Conservation (phyloP, 2,113 vertebrate species). For the Callaeas wilsoni region DNA sequence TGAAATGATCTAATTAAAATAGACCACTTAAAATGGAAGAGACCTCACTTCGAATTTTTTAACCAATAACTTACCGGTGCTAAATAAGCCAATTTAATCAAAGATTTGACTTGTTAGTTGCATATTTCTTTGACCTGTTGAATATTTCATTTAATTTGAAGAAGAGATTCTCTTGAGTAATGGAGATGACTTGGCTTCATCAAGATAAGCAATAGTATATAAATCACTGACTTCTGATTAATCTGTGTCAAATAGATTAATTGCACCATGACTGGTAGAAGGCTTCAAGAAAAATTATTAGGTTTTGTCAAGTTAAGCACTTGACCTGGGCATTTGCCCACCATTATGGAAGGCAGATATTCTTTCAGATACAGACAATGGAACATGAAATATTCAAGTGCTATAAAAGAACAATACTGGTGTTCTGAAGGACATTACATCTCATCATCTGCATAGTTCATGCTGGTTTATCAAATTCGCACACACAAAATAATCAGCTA, state of each 20-base stretch:
- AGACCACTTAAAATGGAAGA: neutral
- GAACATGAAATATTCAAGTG: neutral
- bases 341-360: neutral
- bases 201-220: neutral
- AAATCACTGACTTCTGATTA: neutral
- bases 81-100: neutral
- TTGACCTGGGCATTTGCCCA: neutral
- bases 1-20: neutral
- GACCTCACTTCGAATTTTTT: neutral
- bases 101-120: neutral
- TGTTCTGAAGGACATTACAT: neutral
- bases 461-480: neutral
- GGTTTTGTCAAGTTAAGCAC: neutral
- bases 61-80: neutral
- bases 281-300: neutral
- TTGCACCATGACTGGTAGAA: neutral
- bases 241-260: neutral
- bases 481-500: neutral
- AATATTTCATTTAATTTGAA: neutral
- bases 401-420: neutral
- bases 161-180: neutral
- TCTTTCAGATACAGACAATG: neutral
- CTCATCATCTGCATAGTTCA: neutral
- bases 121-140: neutral
- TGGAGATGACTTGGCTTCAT: neutral